phyloP scores from a whole-genome alignment of 2,113 vertebrate genomes.

The Dasypus novemcinctus region DNA sequence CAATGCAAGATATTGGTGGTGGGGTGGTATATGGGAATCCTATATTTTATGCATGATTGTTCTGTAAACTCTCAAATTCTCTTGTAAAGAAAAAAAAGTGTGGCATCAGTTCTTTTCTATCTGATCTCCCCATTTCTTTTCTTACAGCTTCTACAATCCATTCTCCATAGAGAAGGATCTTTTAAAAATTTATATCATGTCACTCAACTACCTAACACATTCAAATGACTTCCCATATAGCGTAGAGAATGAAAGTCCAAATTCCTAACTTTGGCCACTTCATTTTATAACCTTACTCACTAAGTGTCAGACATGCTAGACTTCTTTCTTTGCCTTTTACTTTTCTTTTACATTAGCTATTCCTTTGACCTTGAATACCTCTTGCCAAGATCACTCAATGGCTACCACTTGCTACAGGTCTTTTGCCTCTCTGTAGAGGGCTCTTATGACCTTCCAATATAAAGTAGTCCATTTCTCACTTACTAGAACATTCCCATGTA shows the following conservation, averaged over 20 bases:
- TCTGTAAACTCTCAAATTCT: too few relatives aligned
- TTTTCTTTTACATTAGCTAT: not conserved
- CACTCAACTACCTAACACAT: not conserved
- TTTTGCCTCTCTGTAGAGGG: not conserved
- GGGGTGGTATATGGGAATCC: too few relatives aligned
- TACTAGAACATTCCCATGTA: not conserved
- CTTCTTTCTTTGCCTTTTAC: not conserved
- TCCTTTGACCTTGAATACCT: not conserved
- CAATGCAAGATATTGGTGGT: too few relatives aligned
- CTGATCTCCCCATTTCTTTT: not conserved
- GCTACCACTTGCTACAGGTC: not conserved
- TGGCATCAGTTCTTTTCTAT: not conserved
- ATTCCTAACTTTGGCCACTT: not conserved
- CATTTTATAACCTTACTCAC: not conserved
- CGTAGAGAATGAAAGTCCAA: not conserved
- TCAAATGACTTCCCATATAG: not conserved
- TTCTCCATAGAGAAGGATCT: not conserved
- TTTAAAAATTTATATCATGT: not conserved
- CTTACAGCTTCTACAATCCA: not conserved
- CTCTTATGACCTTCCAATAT: not conserved
- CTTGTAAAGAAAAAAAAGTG: not conserved
- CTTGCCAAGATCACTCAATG: not conserved
- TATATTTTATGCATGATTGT: too few relatives aligned
- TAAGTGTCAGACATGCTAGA: not conserved
- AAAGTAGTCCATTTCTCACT: not conserved